phyloP scores from a whole-genome alignment of 1,140 invertebrate species.

The Caenorhabditis inopinata region DNA sequence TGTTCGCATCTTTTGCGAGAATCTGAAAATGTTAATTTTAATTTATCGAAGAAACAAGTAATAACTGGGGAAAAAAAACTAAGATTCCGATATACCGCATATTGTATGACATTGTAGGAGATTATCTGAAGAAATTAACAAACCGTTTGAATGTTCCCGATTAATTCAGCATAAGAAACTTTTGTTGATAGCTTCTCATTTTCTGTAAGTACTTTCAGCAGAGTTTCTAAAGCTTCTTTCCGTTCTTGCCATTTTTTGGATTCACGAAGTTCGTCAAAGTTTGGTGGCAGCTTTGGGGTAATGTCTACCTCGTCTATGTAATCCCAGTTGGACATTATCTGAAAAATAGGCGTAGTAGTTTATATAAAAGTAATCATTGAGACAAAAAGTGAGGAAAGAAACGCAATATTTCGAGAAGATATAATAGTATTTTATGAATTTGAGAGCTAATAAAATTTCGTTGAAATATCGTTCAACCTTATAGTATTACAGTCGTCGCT shows the following conservation, averaged over 20 bases:
- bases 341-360: too few relatives aligned
- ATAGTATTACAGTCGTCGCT: too few relatives aligned
- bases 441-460: too few relatives aligned
- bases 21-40: not conserved
- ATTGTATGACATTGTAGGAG: too few relatives aligned
- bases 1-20: slow-evolving; percentile 82
- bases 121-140: not conserved
- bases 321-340: slow-evolving; percentile 69
- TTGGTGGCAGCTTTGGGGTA: slow-evolving; percentile 84
- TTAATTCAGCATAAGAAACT: slow-evolving; percentile 77
- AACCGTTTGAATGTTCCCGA: slow-evolving; percentile 84
- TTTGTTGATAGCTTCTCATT: slow-evolving; percentile 70
- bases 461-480: too few relatives aligned
- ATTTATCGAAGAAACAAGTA: too few relatives aligned
- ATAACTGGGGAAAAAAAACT: too few relatives aligned
- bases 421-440: not conserved
- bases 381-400: too few relatives aligned
- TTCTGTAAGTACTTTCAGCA: slow-evolving; percentile 76
- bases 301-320: slow-evolving; percentile 87
- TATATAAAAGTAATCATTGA: too few relatives aligned
- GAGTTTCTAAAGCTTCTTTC: slow-evolving; percentile 81
- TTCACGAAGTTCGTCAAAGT: slow-evolving; percentile 83
- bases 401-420: not conserved
- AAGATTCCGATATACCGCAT: too few relatives aligned
- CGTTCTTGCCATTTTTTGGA: slow-evolving; percentile 95